Evolutionary conservation across 2,888 invertebrate genomes (phyloP).

Genomic region (Digitonthophagus gazella): DNA sequence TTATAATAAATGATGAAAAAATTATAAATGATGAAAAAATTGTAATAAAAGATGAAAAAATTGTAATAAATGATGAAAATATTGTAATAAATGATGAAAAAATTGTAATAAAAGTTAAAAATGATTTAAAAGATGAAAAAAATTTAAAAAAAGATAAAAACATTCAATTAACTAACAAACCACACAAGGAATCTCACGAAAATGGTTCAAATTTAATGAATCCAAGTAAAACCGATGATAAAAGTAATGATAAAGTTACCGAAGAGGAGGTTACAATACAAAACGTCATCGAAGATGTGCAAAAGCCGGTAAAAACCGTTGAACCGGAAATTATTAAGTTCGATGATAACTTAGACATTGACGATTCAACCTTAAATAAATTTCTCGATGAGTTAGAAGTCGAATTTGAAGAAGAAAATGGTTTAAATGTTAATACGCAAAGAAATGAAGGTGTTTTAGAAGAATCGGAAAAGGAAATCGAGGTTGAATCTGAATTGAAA

Average conservation of each 20-base stretch:
- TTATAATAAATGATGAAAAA: conserved; percentile 10
- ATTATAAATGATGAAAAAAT: conserved; percentile 3
- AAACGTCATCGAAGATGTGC: conserved; percentile 28
- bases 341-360: conserved; percentile 42
- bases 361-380: conserved; percentile 46
- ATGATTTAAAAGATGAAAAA: conserved; percentile 27
- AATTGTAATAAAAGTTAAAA: conserved; percentile 16
- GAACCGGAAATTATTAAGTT: conserved; percentile 40
- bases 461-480: conserved; percentile 21
- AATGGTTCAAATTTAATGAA: not conserved
- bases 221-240: not conserved
- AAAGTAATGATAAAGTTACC: not conserved
- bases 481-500: conserved; percentile 21
- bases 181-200: not conserved
- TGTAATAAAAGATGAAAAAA: conserved; percentile 12
- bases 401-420: conserved; percentile 35
- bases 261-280: not conserved
- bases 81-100: conserved; percentile 22
- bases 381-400: conserved; percentile 47
- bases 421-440: too few species aligned
- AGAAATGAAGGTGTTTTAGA: too few species aligned
- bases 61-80: too few species aligned
- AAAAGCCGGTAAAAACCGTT: not conserved
- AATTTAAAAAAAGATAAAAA: not conserved
- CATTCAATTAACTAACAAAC: too few species aligned